These are phyloP conservation scores for Mobula birostris DNA, from an alignment of 2,113 vertebrate species.

Conservation along the genomic window DNA sequence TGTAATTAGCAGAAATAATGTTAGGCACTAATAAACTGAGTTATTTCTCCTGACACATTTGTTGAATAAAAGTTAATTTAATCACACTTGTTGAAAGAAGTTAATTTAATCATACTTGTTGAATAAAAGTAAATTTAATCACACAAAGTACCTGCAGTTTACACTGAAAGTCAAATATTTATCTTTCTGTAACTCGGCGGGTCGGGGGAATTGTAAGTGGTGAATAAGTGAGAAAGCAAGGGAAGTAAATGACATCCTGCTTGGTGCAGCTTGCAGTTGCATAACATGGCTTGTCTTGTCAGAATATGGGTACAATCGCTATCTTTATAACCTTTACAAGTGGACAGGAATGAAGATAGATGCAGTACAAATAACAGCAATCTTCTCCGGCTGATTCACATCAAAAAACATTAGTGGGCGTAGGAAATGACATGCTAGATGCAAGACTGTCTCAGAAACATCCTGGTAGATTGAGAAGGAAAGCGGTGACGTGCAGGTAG, in stretches of 20 bases:
- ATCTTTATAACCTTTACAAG: background rate
- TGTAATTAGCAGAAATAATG: background rate
- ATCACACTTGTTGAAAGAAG: no score
- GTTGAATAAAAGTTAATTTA: background rate
- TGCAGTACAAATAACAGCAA: background rate
- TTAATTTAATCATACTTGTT: background rate
- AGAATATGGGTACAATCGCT: background rate
- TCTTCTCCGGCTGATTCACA: background rate
- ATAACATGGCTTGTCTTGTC: background rate
- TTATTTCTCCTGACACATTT: background rate
- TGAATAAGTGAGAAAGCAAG: background rate
- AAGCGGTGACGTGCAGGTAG: background rate
- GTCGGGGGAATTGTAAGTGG: background rate
- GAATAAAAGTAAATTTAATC: background rate
- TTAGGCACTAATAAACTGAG: background rate
- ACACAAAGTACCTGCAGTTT: background rate
- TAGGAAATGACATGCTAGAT: background rate
- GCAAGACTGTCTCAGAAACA: background rate
- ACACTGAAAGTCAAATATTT: background rate
- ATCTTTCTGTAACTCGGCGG: background rate
- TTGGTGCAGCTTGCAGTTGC: background rate
- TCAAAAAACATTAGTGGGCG: background rate
- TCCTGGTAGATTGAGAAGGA: background rate
- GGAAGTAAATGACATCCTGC: background rate
- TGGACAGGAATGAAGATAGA: background rate